Evolutionary conservation across 2,888 invertebrate species (phyloP).

Genomic region (Drosophila helvetica): DNA sequence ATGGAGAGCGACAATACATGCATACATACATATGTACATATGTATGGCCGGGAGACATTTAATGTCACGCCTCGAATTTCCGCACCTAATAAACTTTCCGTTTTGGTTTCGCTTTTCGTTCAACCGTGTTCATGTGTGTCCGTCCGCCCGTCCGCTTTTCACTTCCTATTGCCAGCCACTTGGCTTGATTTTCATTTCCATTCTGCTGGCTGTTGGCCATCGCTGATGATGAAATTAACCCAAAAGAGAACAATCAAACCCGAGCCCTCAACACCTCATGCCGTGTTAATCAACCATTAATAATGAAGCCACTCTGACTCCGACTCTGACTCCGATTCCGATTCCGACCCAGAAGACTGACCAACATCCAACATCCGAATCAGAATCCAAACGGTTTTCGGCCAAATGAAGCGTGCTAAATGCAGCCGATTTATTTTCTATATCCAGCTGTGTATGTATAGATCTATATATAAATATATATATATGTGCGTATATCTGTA

Average conservation of each 20-base stretch:
- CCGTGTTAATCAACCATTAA: slow-evolving; percentile 78
- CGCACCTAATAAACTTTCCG: slow-evolving; percentile 54
- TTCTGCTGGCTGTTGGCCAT: not conserved
- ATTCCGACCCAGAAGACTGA: not conserved
- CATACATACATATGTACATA: not conserved
- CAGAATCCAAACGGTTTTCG: slow-evolving; percentile 16
- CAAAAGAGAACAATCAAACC: slow-evolving; percentile 11
- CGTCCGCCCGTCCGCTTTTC: slow-evolving; percentile 60
- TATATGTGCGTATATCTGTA: slow-evolving; percentile 5
- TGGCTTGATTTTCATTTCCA: slow-evolving; percentile 4
- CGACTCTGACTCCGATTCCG: not conserved
- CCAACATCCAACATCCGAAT: slow-evolving; percentile 3
- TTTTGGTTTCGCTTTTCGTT: slow-evolving; percentile 53
- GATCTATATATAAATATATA: not conserved
- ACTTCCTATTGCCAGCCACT: slow-evolving; percentile 66
- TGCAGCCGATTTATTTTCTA: slow-evolving; percentile 62
- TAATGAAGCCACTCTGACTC: slow-evolving; percentile 46
- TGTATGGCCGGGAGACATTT: slow-evolving; percentile 12
- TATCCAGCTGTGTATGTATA: not conserved
- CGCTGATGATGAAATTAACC: slow-evolving; percentile 1
- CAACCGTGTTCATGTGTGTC: not conserved
- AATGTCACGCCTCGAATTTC: slow-evolving; percentile 66
- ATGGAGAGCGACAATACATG: not conserved
- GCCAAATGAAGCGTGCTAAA: slow-evolving; percentile 62
- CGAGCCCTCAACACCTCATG: slow-evolving; percentile 71